phyloP scores from a whole-genome alignment of 1,140 invertebrate species.

The Pseudomyrmex dendroicus region DNA sequence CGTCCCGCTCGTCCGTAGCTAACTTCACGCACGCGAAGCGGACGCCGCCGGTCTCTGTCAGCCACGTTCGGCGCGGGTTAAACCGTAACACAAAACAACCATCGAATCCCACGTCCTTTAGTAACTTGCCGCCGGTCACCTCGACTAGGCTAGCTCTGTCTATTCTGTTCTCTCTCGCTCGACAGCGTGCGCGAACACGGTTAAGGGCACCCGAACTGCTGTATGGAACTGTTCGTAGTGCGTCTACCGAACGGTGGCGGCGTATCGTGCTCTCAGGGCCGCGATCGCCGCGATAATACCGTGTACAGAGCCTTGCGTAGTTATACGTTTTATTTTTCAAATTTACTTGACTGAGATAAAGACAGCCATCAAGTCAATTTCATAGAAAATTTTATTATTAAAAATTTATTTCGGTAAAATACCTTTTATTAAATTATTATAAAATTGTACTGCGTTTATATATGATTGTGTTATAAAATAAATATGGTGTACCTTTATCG shows the following conservation, averaged over 20 bases:
- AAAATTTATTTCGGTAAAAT: too few species aligned
- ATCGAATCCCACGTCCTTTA: not conserved
- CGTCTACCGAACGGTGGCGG: conserved; percentile 66
- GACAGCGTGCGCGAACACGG: conserved; percentile 24
- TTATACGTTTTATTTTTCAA: too few species aligned
- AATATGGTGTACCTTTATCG: conserved; percentile 6
- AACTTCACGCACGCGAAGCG: conserved; percentile 27
- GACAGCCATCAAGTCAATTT: too few species aligned
- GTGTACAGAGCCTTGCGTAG: too few species aligned
- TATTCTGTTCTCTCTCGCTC: conserved; percentile 1
- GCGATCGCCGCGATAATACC: not conserved
- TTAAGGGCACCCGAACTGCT: conserved; percentile 60
- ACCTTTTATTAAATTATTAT: too few species aligned
- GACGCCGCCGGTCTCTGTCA: conserved; percentile 1
- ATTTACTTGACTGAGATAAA: too few species aligned
- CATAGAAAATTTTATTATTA: too few species aligned
- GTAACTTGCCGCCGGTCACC: conserved; percentile 14
- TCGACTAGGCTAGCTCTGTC: conserved; percentile 24
- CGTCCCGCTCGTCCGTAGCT: not conserved
- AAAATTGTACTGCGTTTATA: too few species aligned
- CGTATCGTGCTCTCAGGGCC: conserved; percentile 58
- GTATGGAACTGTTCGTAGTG: conserved; percentile 57
- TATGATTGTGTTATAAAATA: too few species aligned
- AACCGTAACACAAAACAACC: not conserved
- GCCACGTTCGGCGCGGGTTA: not conserved